Evolutionary conservation across 1,140 invertebrate genomes (phyloP).

Genomic region (Aplysia californica): DNA sequence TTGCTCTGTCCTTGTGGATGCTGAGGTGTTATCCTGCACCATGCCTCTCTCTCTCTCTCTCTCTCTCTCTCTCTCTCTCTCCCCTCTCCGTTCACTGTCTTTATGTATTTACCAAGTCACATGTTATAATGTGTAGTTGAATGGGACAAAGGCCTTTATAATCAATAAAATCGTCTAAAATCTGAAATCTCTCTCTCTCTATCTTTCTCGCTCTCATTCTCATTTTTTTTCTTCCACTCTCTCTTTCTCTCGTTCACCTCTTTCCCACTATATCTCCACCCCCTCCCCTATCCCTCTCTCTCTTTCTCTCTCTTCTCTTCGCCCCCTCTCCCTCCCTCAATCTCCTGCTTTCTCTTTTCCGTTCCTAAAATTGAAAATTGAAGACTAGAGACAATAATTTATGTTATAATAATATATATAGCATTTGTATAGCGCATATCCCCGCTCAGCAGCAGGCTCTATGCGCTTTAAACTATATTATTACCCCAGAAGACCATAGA

Average conservation of each 20-base stretch:
- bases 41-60: background rate
- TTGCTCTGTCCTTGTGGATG: too few species aligned
- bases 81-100: background rate
- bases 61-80: constrained; percentile 12
- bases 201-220: constrained; percentile 4
- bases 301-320: background rate
- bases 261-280: background rate
- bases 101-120: too few species aligned
- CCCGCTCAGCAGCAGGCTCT: too few species aligned
- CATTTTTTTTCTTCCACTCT: background rate
- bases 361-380: too few species aligned
- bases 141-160: too few species aligned
- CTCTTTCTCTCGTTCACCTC: background rate
- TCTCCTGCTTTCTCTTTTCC: background rate
- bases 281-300: background rate
- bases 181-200: background rate
- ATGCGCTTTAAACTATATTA: too few species aligned
- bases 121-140: too few species aligned
- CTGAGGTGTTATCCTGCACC: background rate
- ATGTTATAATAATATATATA: too few species aligned
- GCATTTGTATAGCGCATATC: too few species aligned
- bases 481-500: too few species aligned
- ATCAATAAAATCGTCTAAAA: too few species aligned
- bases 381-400: too few species aligned
- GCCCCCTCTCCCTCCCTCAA: background rate